These are phyloP conservation scores for Cynodonichthys magdalenae DNA, from an alignment of 2,797 vertebrate species.

Conservation along the genomic window DNA sequence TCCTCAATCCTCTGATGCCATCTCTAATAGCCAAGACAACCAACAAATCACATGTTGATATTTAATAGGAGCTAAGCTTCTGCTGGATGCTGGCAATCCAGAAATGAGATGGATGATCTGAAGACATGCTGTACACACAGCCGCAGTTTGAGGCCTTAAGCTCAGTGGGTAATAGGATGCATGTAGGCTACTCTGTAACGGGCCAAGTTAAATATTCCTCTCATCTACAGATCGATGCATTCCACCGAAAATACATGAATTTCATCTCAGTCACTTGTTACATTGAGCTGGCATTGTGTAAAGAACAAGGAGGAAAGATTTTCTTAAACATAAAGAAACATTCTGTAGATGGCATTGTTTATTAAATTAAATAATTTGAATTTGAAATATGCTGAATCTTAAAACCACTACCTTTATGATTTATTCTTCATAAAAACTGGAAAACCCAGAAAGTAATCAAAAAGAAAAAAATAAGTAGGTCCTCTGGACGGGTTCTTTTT, in stretches of 20 bases:
- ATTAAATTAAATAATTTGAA: too few relatives aligned
- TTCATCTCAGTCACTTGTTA: conserved; percentile 11
- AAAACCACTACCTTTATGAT: too few relatives aligned
- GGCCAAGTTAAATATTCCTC: conserved; percentile 37
- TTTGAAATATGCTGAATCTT: too few relatives aligned
- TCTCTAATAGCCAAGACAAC: conserved; percentile 70
- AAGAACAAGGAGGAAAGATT: conserved; percentile 1
- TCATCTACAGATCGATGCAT: conserved; percentile 18
- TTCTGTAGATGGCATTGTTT: too few relatives aligned
- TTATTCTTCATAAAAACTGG: too few relatives aligned
- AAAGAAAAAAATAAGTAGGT: too few relatives aligned
- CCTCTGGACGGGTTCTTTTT: too few relatives aligned
- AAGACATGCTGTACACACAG: conserved; percentile 32
- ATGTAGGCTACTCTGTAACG: conserved; percentile 13
- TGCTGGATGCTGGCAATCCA: conserved; percentile 36
- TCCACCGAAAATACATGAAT: conserved; percentile 30
- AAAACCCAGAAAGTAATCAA: too few relatives aligned
- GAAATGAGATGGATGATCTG: conserved; percentile 50
- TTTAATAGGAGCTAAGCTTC: conserved; percentile 46
- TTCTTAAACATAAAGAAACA: too few relatives aligned
- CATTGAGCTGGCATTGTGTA: conserved; percentile 13
- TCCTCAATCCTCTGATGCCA: conserved; percentile 66
- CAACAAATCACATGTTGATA: conserved; percentile 68
- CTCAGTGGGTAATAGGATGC: conserved; percentile 27
- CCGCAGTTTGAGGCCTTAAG: conserved; percentile 23